These are phyloP conservation scores for Phytoseiulus persimilis DNA, from an alignment of 2,888 invertebrate genomes.

Conservation along the genomic window DNA sequence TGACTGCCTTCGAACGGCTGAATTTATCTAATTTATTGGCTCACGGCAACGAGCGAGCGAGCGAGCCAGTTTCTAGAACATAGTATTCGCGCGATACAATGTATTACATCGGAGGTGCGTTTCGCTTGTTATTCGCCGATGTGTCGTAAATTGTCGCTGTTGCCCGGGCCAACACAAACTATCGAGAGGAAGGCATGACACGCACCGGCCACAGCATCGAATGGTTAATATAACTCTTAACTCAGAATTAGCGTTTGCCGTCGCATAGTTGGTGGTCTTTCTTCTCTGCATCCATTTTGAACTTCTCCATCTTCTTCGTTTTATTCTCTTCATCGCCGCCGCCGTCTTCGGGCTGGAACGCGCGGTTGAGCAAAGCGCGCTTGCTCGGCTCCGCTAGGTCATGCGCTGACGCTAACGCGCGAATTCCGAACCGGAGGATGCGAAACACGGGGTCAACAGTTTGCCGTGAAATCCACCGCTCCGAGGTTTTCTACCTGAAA, in stretches of 20 bases:
- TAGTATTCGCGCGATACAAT: not conserved
- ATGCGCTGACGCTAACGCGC: not conserved
- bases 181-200: not conserved
- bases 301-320: not conserved
- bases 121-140: not conserved
- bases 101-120: not conserved
- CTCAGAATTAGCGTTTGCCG: not conserved
- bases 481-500: too few species aligned
- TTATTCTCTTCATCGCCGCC: not conserved
- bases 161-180: not conserved
- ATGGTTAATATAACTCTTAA: slow-evolving; percentile 1
- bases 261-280: not conserved
- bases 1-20: not conserved
- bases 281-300: not conserved
- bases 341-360: not conserved
- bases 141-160: not conserved
- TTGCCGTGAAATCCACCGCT: too few species aligned
- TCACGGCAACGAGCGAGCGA: not conserved
- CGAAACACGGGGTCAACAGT: too few species aligned
- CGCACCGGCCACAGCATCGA: not conserved
- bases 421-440: too few species aligned
- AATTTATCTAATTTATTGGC: not conserved
- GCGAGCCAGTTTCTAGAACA: not conserved
- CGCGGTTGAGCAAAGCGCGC: not conserved
- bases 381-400: not conserved